Evolutionary conservation across 2,888 invertebrate genomes (phyloP).

Genomic region (Xestia xanthographa): DNA sequence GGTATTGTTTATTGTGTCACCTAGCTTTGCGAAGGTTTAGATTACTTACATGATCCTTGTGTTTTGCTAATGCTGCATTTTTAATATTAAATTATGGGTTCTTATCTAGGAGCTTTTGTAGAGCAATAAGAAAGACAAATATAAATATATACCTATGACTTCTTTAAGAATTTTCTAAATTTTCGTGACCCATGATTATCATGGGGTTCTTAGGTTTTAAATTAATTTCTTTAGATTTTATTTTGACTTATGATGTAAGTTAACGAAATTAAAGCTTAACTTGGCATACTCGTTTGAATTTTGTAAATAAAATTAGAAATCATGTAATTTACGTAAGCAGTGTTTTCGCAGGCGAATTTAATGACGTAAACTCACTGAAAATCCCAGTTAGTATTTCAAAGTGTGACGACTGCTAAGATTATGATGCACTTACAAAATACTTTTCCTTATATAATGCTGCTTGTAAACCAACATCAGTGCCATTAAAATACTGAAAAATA

Average conservation of each 20-base stretch:
- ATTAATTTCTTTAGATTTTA: background rate
- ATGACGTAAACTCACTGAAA: background rate
- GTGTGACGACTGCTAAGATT: background rate
- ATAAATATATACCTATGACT: background rate
- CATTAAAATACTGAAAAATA: slow-evolving; percentile 19
- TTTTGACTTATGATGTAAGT: background rate
- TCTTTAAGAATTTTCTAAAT: background rate
- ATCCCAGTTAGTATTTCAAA: background rate
- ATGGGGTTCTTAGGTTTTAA: background rate
- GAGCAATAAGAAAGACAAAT: background rate
- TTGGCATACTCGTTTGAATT: too few species aligned
- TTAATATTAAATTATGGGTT: slow-evolving; percentile 5
- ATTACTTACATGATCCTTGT: slow-evolving; percentile 49
- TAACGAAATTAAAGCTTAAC: background rate
- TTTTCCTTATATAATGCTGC: background rate
- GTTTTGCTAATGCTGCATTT: slow-evolving; percentile 16
- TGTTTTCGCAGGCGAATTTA: background rate
- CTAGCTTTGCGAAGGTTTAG: slow-evolving; percentile 56
- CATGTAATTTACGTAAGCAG: background rate
- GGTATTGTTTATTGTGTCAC: slow-evolving; percentile 64
- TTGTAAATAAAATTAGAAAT: background rate
- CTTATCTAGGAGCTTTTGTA: slow-evolving; percentile 19
- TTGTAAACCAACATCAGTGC: background rate
- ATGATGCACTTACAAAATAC: too few species aligned
- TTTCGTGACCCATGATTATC: too few species aligned